Base-by-base conservation (phyloP, 2,888 invertebrate species). In the Hypercompe scribonia region DNA sequence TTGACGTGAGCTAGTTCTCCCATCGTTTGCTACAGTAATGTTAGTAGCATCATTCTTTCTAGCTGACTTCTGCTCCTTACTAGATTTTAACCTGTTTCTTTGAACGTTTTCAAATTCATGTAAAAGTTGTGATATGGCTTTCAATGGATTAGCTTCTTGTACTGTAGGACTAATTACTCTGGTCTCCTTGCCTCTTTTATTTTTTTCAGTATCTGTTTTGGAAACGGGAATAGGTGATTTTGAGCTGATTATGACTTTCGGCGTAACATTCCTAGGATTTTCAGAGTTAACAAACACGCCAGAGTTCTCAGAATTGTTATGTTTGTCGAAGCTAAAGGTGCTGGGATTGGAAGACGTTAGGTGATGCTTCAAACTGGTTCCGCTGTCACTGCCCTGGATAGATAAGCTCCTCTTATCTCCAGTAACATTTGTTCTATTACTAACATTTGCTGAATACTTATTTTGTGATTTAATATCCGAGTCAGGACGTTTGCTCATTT, bases 121-220 rank as follows among this genome's bases (percentile, higher is more conserved):
- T 50, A 95, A 85, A 65, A 95, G 79, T 83, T 94, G 92, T 42
- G 95, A 93, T 82, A 95, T 94, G 33, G 94, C 93, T 87, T 91
- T 92, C 46, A 95, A 85, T 34, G 95, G 93, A 81, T 93, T 93
- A 21, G 39, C 24, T n/a, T 93, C 91, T 39, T 84, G 70, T 21
- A 81, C 73, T 82, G 88, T 92, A 18, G 84, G 78, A 75, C 82
- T 87, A 2, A 75, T 71, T 10, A 68, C 65, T n/a, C 81, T 34
- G 77, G 77, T 89, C 72, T 86, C 90, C 4, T 84, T 80, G 34
- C 89, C 87, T 79, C 84, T 90, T 74, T 86, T 91, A 33, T 54
- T 73, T 83, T 85, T 90, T 36, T 91, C 89, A 7, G 58, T 54
- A 50, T 91, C 89, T 13, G 72, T 18, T 80, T 89, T 91, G 3